phyloP scores from a whole-genome alignment of 2,113 vertebrate species.

The Excalfactoria chinensis region DNA sequence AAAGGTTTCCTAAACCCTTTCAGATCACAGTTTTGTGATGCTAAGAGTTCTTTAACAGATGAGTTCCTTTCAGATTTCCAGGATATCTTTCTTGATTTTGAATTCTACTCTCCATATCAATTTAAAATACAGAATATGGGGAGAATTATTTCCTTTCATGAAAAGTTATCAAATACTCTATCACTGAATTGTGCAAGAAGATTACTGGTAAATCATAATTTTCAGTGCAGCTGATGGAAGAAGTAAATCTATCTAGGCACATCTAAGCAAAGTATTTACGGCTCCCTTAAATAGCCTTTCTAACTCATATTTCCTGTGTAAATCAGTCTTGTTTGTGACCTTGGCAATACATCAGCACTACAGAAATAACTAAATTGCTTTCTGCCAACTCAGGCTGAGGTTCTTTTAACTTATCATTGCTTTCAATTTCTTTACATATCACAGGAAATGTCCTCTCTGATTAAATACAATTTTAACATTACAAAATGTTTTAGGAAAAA shows the following conservation, averaged over 20 bases:
- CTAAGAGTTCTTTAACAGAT: neutral
- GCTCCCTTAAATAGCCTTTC: slow-evolving; percentile 33
- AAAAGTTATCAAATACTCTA: slow-evolving; percentile 27
- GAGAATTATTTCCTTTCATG: slow-evolving; percentile 4
- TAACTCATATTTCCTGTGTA: slow-evolving; percentile 26
- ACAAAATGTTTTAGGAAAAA: neutral
- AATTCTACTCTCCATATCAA: neutral
- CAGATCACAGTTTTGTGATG: neutral
- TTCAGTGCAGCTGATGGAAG: slow-evolving; percentile 21
- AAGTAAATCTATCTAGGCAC: slow-evolving; percentile 59
- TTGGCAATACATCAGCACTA: slow-evolving; percentile 16
- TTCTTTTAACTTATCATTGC: slow-evolving; percentile 34
- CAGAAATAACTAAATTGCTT: slow-evolving; percentile 55
- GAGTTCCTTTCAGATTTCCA: neutral
- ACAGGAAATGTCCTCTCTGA: neutral
- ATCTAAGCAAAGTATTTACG: slow-evolving; percentile 40
- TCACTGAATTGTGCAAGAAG: slow-evolving; percentile 26
- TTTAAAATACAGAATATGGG: slow-evolving; percentile 20
- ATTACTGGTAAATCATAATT: slow-evolving; percentile 43
- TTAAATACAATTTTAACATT: slow-evolving; percentile 10
- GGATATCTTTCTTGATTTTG: neutral
- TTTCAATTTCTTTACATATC: slow-evolving; percentile 36
- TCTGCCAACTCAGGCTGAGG: slow-evolving; percentile 20
- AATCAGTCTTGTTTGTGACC: slow-evolving; percentile 56
- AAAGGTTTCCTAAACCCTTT: neutral